Conservation (phyloP, 2,888 invertebrate species). For the Carterocephalus palaemon region DNA sequence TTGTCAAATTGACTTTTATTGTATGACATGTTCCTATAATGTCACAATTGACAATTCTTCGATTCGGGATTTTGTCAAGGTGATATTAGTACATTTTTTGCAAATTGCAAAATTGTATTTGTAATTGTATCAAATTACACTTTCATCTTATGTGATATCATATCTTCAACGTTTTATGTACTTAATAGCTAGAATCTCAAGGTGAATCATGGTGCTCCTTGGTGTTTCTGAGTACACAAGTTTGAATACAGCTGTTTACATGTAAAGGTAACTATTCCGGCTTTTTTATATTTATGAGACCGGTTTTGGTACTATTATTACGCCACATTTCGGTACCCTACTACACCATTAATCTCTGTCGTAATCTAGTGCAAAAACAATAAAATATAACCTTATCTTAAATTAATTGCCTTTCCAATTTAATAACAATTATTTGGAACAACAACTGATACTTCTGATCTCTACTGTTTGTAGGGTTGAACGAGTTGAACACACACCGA, state of each 20-base stretch:
- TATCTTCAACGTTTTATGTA: constrained; percentile 28
- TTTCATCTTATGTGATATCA: constrained; percentile 16
- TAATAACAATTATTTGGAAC: no score
- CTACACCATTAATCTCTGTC: no score
- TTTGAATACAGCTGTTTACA: constrained; percentile 58
- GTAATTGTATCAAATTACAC: constrained; percentile 14
- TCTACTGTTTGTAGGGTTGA: no score
- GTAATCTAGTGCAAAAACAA: no score
- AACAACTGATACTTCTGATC: no score
- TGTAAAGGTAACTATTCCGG: constrained; percentile 55
- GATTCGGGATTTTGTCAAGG: constrained; percentile 11
- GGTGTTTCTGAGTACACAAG: constrained; percentile 34
- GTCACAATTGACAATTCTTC: not conserved
- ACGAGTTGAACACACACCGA: no score
- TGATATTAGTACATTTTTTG: constrained; percentile 6
- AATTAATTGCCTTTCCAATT: no score
- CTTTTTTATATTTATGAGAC: not conserved
- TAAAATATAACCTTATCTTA: no score
- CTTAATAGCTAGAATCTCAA: constrained; percentile 29
- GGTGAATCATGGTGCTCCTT: constrained; percentile 50
- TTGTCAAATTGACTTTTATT: not conserved
- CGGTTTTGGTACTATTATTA: no score
- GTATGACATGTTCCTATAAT: not conserved
- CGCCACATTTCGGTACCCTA: no score
- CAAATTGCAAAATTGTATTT: constrained; percentile 12